These are phyloP conservation scores for Stenchaetothrips biformis DNA, from an alignment of 2,888 invertebrate species.

Conservation along the genomic window DNA sequence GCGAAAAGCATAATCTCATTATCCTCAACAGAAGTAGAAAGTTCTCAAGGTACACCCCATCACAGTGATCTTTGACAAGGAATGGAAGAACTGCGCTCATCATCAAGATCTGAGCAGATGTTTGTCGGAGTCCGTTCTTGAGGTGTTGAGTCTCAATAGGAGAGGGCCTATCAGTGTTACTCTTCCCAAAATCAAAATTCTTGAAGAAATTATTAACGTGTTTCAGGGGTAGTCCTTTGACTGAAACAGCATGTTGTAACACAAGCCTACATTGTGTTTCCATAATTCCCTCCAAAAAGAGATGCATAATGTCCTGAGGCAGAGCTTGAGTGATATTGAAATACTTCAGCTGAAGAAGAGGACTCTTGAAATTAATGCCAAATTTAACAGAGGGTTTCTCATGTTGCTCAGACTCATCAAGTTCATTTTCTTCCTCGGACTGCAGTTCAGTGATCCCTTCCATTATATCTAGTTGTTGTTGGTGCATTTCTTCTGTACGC, in stretches of 20 bases:
- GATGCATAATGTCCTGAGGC: background rate
- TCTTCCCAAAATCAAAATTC: too few species aligned
- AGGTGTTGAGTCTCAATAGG: too few species aligned
- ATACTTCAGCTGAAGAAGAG: background rate
- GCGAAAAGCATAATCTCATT: background rate
- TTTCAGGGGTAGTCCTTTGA: background rate
- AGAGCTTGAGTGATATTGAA: background rate
- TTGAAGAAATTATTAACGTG: too few species aligned
- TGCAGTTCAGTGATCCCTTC: background rate
- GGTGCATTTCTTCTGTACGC: background rate
- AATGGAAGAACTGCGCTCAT: background rate
- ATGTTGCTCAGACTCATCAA: background rate
- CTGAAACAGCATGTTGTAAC: background rate
- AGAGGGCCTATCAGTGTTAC: too few species aligned
- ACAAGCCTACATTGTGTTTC: conserved; percentile 12
- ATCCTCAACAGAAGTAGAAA: background rate
- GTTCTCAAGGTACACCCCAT: background rate
- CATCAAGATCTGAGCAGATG: background rate
- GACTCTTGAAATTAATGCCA: background rate
- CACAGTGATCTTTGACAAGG: background rate
- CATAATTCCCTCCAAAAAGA: background rate
- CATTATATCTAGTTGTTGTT: background rate
- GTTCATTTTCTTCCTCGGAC: background rate
- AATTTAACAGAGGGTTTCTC: background rate
- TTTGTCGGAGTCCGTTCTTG: too few species aligned